A percentile compares a stretch with the other conserved stretches of the same genome.
Evolutionary conservation across 2,113 vertebrate species (phyloP).

Genomic region (Axis porcinus): DNA sequence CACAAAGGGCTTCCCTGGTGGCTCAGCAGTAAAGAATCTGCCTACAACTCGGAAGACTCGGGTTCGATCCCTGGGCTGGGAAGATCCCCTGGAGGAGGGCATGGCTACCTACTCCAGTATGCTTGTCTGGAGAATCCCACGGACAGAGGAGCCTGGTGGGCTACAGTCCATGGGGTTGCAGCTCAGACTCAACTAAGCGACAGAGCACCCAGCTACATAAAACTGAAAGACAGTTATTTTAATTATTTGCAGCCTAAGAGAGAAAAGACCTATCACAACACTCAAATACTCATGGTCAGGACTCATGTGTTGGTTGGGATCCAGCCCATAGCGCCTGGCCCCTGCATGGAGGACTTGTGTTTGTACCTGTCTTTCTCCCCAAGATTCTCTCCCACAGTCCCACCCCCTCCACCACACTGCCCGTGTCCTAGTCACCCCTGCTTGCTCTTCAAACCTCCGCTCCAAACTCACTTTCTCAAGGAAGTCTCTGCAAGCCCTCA

Average conservation of each 20-base stretch:
- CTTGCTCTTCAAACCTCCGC: neutral
- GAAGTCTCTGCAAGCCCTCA: neutral
- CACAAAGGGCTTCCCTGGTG: neutral
- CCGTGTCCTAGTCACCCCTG: rapidly evolving
- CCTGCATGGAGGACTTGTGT: no score
- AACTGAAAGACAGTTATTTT: neutral
- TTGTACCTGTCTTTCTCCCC: neutral
- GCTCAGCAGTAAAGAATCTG: neutral
- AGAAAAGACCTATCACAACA: neutral
- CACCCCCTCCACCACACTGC: neutral
- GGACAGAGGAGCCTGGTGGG: neutral
- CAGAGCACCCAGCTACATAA: neutral
- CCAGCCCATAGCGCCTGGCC: rapidly evolving
- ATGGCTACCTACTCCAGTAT: neutral
- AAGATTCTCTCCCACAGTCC: no score
- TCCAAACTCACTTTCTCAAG: neutral
- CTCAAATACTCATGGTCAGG: rapidly evolving
- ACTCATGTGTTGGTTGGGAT: neutral
- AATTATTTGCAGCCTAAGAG: neutral
- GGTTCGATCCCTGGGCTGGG: neutral
- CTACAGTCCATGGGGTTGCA: neutral
- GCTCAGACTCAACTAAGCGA: neutral
- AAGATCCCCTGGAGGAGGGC: neutral
- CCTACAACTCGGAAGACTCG: neutral
- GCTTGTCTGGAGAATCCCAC: neutral